phyloP scores from a whole-genome alignment of 2,888 invertebrate species.

The Epirrhoe alternata region DNA sequence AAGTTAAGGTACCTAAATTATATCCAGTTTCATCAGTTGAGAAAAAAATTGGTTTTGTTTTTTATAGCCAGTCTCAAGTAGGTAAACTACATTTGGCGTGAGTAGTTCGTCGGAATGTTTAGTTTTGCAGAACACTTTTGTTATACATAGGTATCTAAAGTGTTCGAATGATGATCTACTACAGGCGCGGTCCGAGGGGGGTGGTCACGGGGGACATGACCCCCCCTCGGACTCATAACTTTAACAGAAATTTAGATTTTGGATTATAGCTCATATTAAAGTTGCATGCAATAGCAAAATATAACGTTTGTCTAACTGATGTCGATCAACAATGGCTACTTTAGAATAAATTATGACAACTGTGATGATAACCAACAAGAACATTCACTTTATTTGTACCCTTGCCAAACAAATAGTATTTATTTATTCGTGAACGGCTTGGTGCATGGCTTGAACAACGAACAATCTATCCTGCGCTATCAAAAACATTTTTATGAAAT shows the following conservation, averaged over 20 bases:
- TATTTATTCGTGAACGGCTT: constrained; percentile 31
- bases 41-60: neutral
- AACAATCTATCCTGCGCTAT: constrained; percentile 36
- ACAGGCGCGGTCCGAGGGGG: no score
- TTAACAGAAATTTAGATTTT: neutral
- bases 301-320: neutral
- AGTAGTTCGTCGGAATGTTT: neutral
- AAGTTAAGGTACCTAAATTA: no score
- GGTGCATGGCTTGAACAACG: constrained; percentile 38
- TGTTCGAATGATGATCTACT: neutral
- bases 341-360: neutral
- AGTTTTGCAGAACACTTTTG: neutral
- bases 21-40: neutral
- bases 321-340: constrained; percentile 1
- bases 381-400: constrained; percentile 37
- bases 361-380: neutral
- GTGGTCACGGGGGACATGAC: no score
- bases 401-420: constrained; percentile 34
- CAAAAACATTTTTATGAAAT: constrained; percentile 31
- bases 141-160: neutral
- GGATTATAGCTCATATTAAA: neutral
- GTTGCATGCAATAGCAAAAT: neutral
- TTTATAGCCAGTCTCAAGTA: neutral
- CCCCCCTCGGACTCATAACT: no score
- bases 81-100: neutral